A percentile compares a stretch with the other conserved stretches of the same genome.
phyloP scores from a whole-genome alignment of 2,888 invertebrate genomes.

The Caenorhabditis sp. region DNA sequence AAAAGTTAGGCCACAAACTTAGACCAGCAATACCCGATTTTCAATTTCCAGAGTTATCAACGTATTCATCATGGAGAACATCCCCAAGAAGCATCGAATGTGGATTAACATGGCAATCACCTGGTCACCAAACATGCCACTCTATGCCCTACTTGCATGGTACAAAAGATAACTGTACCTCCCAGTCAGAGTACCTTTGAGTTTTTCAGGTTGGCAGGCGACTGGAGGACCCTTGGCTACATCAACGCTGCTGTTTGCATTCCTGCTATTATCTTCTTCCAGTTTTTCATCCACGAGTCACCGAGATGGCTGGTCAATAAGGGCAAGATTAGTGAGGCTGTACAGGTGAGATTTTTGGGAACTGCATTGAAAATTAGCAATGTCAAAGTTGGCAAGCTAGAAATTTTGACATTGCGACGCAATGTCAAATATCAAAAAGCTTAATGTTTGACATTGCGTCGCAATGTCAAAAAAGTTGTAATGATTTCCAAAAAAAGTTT shows the following conservation, averaged over 20 bases:
- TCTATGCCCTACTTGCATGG: slow-evolving; percentile 75
- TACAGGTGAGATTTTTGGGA: slow-evolving; percentile 39
- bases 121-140: slow-evolving; percentile 80
- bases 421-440: no score
- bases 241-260: slow-evolving; percentile 65
- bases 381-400: no score
- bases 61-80: slow-evolving; percentile 79
- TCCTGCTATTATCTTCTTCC: slow-evolving; percentile 65
- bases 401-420: no score
- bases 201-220: slow-evolving; percentile 36
- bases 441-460: no score
- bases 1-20: no score
- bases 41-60: slow-evolving; percentile 67
- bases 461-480: no score
- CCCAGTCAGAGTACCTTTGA: no score
- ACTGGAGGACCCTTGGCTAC: slow-evolving; percentile 49
- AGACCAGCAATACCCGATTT: not conserved
- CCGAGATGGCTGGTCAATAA: slow-evolving; percentile 70
- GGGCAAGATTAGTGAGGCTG: slow-evolving; percentile 77
- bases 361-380: not conserved
- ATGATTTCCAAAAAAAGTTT: not conserved
- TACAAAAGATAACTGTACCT: not conserved
- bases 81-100: slow-evolving; percentile 79
- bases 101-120: slow-evolving; percentile 76
- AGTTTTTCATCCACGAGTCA: slow-evolving; percentile 70